Percentiles rank a stretch among this genome's conserved stretches.
These are phyloP conservation scores for Dynastes hyllus DNA, from an alignment of 2,888 invertebrate genomes.

Conservation along the genomic window DNA sequence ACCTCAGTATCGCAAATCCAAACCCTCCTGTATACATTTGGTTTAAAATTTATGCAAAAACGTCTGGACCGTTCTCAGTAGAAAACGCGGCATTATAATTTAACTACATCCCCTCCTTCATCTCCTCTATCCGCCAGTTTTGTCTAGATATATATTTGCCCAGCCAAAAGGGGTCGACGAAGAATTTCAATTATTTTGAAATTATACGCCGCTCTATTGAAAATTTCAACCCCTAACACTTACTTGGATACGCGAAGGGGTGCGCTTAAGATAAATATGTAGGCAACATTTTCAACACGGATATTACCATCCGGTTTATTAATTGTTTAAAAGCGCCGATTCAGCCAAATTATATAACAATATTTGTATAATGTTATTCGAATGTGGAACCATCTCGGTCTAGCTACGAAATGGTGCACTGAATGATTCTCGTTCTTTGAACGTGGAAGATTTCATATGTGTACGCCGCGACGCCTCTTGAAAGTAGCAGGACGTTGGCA, in stretches of 20 bases:
- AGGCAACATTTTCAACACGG: constrained; percentile 31
- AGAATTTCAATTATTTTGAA: constrained; percentile 47
- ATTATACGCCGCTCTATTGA: constrained; percentile 44
- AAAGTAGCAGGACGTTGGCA: too few species aligned
- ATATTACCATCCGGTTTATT: constrained; percentile 27
- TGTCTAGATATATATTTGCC: constrained; percentile 6
- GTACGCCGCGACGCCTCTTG: too few species aligned
- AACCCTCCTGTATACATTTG: too few species aligned
- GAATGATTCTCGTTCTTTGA: too few species aligned
- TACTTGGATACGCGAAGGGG: constrained; percentile 1
- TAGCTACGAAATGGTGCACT: too few species aligned
- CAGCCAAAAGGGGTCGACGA: constrained; percentile 15
- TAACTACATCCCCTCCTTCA: too few species aligned
- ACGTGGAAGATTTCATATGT: too few species aligned
- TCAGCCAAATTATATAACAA: constrained; percentile 41
- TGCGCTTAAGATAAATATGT: constrained; percentile 30
- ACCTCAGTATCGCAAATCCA: too few species aligned
- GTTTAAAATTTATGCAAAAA: too few species aligned
- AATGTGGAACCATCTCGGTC: constrained; percentile 1
- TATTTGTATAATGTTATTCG: constrained; percentile 21
- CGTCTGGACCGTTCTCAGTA: too few species aligned
- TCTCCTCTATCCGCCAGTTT: too few species aligned
- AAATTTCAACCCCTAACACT: constrained; percentile 31
- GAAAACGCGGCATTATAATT: too few species aligned
- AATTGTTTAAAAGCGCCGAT: constrained; percentile 36